A percentile compares a stretch with the other conserved stretches of the same genome.
Conservation (phyloP, 2,113 vertebrate genomes). For the Holacanthus passer region DNA sequence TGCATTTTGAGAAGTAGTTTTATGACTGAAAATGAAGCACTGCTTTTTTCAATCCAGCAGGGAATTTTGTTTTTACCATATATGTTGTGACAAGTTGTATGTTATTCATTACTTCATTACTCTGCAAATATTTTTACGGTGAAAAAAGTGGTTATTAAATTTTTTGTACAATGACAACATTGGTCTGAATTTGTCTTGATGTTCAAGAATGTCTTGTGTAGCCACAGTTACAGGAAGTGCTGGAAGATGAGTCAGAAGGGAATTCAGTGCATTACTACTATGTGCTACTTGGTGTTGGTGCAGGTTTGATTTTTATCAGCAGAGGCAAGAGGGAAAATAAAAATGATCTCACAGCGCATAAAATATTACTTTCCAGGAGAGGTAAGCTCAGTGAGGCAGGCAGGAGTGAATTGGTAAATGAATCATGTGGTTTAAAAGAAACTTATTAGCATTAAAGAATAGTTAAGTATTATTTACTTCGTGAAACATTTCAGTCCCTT, state of each 20-base stretch:
- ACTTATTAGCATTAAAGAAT: not conserved
- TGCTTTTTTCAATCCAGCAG: conserved; percentile 43
- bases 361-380: not conserved
- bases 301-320: not conserved
- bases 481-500: not conserved
- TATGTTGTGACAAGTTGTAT: conserved; percentile 30
- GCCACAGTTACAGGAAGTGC: not conserved
- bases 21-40: conserved; percentile 50
- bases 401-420: not conserved
- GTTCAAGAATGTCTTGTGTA: not conserved
- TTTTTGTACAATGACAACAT: conserved; percentile 24
- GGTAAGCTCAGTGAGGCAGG: too few species aligned
- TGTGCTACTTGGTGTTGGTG: not conserved
- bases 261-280: not conserved
- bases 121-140: conserved; percentile 31
- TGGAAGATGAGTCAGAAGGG: not conserved
- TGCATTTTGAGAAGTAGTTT: conserved; percentile 41
- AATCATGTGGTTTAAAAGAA: not conserved
- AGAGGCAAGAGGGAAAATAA: not conserved
- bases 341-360: not conserved
- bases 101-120: conserved; percentile 9
- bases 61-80: conserved; percentile 44
- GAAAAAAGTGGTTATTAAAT: conserved; percentile 61
- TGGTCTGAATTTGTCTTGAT: conserved; percentile 4
- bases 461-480: not conserved